Conservation (phyloP, 2,113 vertebrate species). For the Nipponia nippon region DNA sequence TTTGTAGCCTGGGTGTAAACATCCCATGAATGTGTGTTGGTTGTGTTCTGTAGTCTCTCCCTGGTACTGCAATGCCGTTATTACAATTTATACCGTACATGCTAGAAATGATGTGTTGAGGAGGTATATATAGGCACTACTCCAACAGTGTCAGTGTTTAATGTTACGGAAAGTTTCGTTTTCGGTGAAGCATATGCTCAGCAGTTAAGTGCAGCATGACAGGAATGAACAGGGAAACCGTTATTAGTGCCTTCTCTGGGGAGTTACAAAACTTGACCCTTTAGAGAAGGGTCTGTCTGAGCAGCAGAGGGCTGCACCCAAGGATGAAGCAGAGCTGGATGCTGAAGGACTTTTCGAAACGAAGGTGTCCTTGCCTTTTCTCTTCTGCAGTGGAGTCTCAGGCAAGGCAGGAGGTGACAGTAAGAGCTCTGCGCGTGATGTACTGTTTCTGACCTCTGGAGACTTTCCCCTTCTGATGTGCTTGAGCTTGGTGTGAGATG, state of each 20-base stretch:
- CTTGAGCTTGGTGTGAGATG: neutral
- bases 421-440: accelerated
- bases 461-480: neutral
- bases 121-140: neutral
- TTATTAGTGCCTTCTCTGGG: neutral
- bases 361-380: neutral
- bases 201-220: accelerated
- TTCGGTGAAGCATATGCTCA: accelerated
- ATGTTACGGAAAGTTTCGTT: accelerated
- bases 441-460: neutral
- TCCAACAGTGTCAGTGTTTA: accelerated
- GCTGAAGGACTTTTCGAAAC: neutral
- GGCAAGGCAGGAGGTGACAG: neutral
- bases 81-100: accelerated
- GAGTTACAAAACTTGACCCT: neutral
- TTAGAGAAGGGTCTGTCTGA: neutral
- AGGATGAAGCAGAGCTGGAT: neutral
- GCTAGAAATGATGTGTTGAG: neutral
- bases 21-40: neutral
- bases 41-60: neutral
- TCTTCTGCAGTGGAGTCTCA: accelerated
- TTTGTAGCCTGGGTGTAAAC: neutral
- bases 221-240: neutral
- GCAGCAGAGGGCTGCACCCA: neutral
- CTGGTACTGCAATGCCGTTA: neutral